Evolutionary conservation across 1,140 invertebrate species (phyloP), one percentile per base, ranked within the genome.

Genomic region (Drosophila willistoni): DNA sequence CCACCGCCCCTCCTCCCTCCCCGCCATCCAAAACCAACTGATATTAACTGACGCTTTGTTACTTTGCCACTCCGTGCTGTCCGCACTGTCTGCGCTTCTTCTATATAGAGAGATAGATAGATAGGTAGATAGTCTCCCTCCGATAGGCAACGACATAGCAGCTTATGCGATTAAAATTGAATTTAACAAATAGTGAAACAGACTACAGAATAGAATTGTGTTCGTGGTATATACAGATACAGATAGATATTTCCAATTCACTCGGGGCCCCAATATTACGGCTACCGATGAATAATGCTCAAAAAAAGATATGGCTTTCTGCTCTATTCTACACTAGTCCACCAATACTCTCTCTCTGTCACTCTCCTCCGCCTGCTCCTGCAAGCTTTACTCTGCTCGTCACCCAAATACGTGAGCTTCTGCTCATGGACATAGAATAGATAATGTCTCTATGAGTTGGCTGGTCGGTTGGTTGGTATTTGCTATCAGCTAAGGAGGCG

Each of bases 131-230:
- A 90, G 84, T 77, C 68, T 51, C 71, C 56, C 68, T 51, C 56
- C 59, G 73, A 81, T 81, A 77, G 84, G 73, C 71, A 68, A 62
- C 84, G 84, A 86, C 82, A 86, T 65, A 73, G 54, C 77, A 74
- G 85, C 85, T 89, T 89, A 89, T 89, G 84, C 80, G 84, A 89
- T 89, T 89, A 84, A 89, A 89, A 89, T 75, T 89, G 84, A 89
- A 89, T 89, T 84, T 84, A 84, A 82, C 77, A 68, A 64, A 69
- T 68, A 59, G 56, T 36, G 63, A 68, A 64, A 69, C 64, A 59
- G 56, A 34, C 54, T 65, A 61, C 77, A 84, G 71, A 87, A 84
- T 80, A 81, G 84, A 84, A 59, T 66, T 51, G 6, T 51, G 44
- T 51, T 22, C 17, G 44, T 12, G 44, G 9, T 22, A 12, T 10